A percentile compares a stretch with the other conserved stretches of the same genome.
Conservation (phyloP, 92 coral and sea anemone species). For the Actinernus sp. region DNA sequence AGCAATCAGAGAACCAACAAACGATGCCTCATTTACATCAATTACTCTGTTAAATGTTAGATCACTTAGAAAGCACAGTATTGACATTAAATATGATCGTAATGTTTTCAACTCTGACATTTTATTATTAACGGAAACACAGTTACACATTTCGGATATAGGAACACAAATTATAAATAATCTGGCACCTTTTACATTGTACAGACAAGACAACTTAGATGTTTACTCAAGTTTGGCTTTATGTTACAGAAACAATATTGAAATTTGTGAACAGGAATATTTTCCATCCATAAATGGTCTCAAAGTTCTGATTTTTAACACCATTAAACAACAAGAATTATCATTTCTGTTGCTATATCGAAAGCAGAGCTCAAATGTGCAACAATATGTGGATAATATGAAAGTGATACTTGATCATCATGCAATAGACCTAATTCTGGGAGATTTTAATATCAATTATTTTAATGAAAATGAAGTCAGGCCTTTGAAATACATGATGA, state of each 20-base stretch:
- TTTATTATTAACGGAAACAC: slow-evolving; percentile 57
- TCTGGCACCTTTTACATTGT: slow-evolving; percentile 35
- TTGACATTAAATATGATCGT: slow-evolving; percentile 48
- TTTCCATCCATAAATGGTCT: slow-evolving; percentile 39
- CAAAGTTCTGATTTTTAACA: no score
- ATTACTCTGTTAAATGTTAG: slow-evolving; percentile 30
- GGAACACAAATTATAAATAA: slow-evolving; percentile 27
- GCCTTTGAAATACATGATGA: slow-evolving; percentile 50
- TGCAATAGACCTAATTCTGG: slow-evolving; percentile 46
- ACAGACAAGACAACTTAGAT: slow-evolving; percentile 38
- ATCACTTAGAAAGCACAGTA: slow-evolving; percentile 70
- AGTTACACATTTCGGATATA: slow-evolving; percentile 30
- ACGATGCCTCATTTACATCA: neutral
- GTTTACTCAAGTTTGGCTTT: slow-evolving; percentile 64
- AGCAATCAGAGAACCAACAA: neutral
- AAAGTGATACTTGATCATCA: slow-evolving; percentile 20
- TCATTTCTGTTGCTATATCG: slow-evolving; percentile 26
- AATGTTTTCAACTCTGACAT: slow-evolving; percentile 36
- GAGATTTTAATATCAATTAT: slow-evolving; percentile 65
- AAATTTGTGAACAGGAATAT: slow-evolving; percentile 26
- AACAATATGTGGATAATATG: slow-evolving; percentile 11
- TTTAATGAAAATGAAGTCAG: slow-evolving; percentile 33
- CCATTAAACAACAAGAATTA: no score
- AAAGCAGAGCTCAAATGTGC: slow-evolving; percentile 16
- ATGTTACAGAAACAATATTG: slow-evolving; percentile 26